phyloP scores from a whole-genome alignment of 2,797 vertebrate genomes.

The Gambelia wislizenii region DNA sequence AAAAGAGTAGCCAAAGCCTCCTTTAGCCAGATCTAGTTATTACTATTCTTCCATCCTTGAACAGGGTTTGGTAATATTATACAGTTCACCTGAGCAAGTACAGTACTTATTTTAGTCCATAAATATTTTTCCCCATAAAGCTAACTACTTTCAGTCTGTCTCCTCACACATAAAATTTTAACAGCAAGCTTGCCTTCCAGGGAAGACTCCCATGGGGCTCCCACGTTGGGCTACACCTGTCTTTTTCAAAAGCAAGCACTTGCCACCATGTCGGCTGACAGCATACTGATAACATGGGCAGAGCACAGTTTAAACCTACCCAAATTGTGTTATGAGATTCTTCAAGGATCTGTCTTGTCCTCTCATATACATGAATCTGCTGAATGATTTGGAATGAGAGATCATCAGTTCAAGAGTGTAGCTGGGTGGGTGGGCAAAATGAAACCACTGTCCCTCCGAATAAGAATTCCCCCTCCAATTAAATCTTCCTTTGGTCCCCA shows the following conservation, averaged over 20 bases:
- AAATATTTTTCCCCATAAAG: not conserved
- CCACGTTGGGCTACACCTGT: not conserved
- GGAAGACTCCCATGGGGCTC: not conserved
- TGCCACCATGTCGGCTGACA: not conserved
- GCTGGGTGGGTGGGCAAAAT: too few species aligned
- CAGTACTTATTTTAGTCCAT: not conserved
- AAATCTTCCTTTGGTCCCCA: too few species aligned
- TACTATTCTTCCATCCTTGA: not conserved
- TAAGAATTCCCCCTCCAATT: too few species aligned
- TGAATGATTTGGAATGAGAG: not conserved
- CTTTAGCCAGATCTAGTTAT: not conserved
- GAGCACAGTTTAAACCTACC: not conserved
- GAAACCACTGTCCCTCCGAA: too few species aligned
- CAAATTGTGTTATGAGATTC: not conserved
- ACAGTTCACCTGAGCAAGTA: not conserved
- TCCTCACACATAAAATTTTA: not conserved
- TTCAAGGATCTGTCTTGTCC: not conserved
- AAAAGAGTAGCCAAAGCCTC: not conserved
- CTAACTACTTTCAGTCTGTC: not conserved
- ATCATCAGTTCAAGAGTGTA: not conserved
- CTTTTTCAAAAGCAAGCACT: not conserved
- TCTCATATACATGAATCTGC: not conserved
- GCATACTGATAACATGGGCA: not conserved
- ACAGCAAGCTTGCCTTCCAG: not conserved
- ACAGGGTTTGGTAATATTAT: not conserved